phyloP scores from a whole-genome alignment of 1,140 invertebrate genomes.

The Charaxes varanes region DNA sequence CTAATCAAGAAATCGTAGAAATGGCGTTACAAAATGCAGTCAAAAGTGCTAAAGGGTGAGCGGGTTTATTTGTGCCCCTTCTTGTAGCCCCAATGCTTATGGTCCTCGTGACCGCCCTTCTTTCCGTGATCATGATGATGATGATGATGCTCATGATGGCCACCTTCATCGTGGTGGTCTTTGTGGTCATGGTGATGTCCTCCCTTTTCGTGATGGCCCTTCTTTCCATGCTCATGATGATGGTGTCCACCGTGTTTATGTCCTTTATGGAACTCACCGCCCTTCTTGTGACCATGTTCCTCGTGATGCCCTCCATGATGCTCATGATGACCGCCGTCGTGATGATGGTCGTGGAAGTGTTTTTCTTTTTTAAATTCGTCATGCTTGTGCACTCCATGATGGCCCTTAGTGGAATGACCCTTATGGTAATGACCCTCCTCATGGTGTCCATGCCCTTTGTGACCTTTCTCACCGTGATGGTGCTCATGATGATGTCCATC shows the following conservation, averaged over 20 bases:
- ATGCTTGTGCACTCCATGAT: constrained; percentile 82
- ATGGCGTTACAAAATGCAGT: constrained; percentile 29
- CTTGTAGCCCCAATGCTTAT: constrained; percentile 73
- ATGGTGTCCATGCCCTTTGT: constrained; percentile 77
- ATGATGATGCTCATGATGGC: no score
- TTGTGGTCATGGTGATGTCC: no score
- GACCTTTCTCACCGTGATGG: constrained; percentile 79
- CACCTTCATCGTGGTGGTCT: no score
- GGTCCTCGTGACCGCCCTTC: constrained; percentile 80
- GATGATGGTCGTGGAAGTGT: constrained; percentile 83
- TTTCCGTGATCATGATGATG: no score
- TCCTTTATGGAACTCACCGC: constrained; percentile 79
- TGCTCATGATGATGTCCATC: constrained; percentile 84
- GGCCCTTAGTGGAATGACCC: constrained; percentile 84
- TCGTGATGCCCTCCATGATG: constrained; percentile 79
- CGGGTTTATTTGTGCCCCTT: constrained; percentile 70
- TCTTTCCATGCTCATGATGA: no score
- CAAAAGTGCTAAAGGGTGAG: constrained; percentile 7
- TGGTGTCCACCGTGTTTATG: constrained; percentile 72
- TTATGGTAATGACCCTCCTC: constrained; percentile 81
- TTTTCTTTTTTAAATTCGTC: constrained; percentile 79
- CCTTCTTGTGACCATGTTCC: constrained; percentile 80
- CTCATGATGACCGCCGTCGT: constrained; percentile 81
- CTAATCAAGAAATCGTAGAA: constrained; percentile 36
- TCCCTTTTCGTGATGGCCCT: no score